Base-by-base conservation (phyloP, 53 echinoderm and acorn worm genomes). In the Zoroaster sp. region DNA sequence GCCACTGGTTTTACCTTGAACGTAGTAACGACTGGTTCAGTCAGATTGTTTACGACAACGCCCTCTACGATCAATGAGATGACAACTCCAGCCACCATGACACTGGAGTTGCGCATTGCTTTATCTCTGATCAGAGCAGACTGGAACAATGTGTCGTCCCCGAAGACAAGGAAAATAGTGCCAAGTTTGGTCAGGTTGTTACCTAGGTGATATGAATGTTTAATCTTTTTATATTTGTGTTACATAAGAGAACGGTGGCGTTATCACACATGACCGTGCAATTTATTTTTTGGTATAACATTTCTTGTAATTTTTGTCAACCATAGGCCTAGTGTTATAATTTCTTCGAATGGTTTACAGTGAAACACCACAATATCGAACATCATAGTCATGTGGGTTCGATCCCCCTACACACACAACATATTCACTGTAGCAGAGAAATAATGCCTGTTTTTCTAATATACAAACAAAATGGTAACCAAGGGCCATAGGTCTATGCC, bases 21-120 rank as follows among this genome's bases (percentile, higher is more conserved):
- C 63, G 83, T 59, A 14, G 89, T 78, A 11, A 93, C 86, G 13
- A 93, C 86, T 13, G 86, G 93, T 6, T 89, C 83, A 25, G 40
- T 74, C 7, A 92, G 79, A 70, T 92, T 89, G 69, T 49, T 73
- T 12, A 83, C 35, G 5, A 21, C 30, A 10, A 74, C 76, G 4
- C 85, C 89, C 15, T 66, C 80, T 30, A 92, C 33, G 1, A 77
- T 77, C 43, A 89, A 77, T 3, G 93, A 83, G 13, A 89, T 31
- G 4, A 93, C 76, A 45, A 89, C 31, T 70, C 89, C 86, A 59
- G 71, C 86, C 72, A 87, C 74, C 0, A 41, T 3, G 20, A 6
- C 12, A 2, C 42, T 4, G 4, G 17, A n/a, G 28, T 45, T 75
- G 18, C 20, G 12, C 25, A 8, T 0, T 4, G 13, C 10, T 7